phyloP scores from a whole-genome alignment of 2,888 invertebrate genomes.

The Micoletzkya japonica region DNA sequence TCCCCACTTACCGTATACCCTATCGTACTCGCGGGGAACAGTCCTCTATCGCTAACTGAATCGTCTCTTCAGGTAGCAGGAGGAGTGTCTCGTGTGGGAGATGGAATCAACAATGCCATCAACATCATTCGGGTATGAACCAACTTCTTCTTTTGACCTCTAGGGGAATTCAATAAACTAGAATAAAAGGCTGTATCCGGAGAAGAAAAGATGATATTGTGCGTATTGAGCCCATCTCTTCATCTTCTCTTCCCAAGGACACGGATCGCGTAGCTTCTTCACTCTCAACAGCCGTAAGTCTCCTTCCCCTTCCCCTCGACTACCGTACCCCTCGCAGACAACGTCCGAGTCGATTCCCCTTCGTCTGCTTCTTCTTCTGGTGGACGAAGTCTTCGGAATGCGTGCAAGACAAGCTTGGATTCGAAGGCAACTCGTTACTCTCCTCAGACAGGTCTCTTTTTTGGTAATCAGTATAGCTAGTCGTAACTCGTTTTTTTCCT shows the following conservation, averaged over 20 bases:
- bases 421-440: constrained; percentile 74
- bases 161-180: too few relatives aligned
- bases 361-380: constrained; percentile 77
- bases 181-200: too few relatives aligned
- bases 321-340: neutral
- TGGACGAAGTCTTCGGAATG: constrained; percentile 80
- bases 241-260: neutral
- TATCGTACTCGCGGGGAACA: too few relatives aligned
- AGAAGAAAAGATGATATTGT: too few relatives aligned
- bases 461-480: neutral
- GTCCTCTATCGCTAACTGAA: neutral
- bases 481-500: too few relatives aligned
- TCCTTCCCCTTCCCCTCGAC: neutral
- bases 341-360: constrained; percentile 78
- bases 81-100: constrained; percentile 82
- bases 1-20: neutral
- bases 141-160: too few relatives aligned
- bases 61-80: constrained; percentile 71
- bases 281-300: constrained; percentile 4
- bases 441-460: constrained; percentile 6
- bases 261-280: constrained; percentile 26
- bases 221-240: too few relatives aligned
- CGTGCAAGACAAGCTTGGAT: constrained; percentile 82
- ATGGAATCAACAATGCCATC: constrained; percentile 80
- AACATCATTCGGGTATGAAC: too few relatives aligned